Conservation (phyloP, 1,140 invertebrate species). For the Sarcophaga peregrina region DNA sequence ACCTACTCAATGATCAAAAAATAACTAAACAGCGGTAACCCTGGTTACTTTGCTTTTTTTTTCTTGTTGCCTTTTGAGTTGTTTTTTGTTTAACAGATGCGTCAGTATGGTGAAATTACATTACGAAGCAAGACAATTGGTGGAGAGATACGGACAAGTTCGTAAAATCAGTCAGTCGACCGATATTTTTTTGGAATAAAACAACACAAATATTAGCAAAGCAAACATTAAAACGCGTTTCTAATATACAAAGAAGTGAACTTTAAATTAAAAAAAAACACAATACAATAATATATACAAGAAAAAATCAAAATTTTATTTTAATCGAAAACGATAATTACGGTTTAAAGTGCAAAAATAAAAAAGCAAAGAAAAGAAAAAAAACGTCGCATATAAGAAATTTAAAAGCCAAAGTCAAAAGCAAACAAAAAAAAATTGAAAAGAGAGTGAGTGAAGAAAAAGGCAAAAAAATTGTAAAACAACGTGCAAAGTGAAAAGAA, state of each 20-base stretch:
- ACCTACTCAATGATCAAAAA: too few species aligned
- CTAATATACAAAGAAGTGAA: neutral
- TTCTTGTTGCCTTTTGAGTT: neutral
- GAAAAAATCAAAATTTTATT: neutral
- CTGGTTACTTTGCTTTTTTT: neutral
- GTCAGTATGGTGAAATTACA: slow-evolving; percentile 5
- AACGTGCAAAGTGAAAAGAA: neutral
- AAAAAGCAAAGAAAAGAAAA: slow-evolving; percentile 7
- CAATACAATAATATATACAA: neutral
- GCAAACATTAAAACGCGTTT: slow-evolving; percentile 24
- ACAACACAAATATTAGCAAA: slow-evolving; percentile 1
- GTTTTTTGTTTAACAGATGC: neutral
- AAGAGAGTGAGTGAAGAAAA: slow-evolving; percentile 11
- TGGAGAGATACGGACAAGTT: slow-evolving; percentile 15
- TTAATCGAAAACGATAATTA: slow-evolving; percentile 24
- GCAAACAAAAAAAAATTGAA: neutral
- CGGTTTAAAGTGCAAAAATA: slow-evolving; percentile 36
- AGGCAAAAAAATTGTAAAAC: neutral
- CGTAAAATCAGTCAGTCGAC: slow-evolving; percentile 29
- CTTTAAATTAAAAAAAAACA: neutral
- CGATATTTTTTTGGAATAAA: slow-evolving; percentile 25
- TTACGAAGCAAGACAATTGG: neutral
- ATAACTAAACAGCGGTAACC: neutral
- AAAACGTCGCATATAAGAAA: neutral
- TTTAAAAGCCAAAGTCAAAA: neutral